phyloP scores from a whole-genome alignment of 2,797 vertebrate species.

The Sibirionetta formosa region DNA sequence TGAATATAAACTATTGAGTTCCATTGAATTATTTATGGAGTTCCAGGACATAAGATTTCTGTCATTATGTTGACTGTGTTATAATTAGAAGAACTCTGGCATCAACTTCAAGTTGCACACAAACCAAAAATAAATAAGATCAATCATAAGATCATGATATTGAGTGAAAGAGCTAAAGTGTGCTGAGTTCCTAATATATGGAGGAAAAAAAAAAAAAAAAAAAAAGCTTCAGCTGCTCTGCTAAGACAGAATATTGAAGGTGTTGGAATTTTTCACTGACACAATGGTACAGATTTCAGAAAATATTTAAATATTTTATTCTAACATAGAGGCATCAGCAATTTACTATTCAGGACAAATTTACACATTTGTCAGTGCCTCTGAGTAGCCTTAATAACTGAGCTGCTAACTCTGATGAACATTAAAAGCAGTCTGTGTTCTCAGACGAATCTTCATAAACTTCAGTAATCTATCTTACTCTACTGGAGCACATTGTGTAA shows the following conservation, averaged over 20 bases:
- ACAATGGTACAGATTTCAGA: conserved; percentile 40
- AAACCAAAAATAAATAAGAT: conserved; percentile 66
- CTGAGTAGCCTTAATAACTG: not conserved
- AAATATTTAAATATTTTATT: conserved; percentile 51
- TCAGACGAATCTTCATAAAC: not conserved
- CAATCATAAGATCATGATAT: conserved; percentile 45
- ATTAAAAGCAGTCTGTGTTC: not conserved
- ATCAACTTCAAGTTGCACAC: conserved; percentile 16
- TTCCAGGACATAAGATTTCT: conserved; percentile 52
- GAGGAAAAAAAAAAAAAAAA: not conserved
- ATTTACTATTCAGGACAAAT: conserved; percentile 13
- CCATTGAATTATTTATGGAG: conserved; percentile 45
- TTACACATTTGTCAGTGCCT: not conserved
- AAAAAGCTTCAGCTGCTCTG: conserved; percentile 31
- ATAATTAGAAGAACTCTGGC: conserved; percentile 58
- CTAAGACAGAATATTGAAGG: conserved; percentile 39
- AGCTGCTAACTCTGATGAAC: not conserved
- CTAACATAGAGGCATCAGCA: not conserved
- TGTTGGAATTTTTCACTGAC: conserved; percentile 44
- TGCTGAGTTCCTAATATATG: conserved; percentile 2
- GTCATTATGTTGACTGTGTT: conserved; percentile 60
- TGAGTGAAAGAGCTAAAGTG: conserved; percentile 36
- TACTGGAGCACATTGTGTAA: not conserved
- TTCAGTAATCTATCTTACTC: not conserved
- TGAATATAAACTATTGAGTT: conserved; percentile 3